phyloP scores from a whole-genome alignment of 2,888 invertebrate genomes.

The Rhamnusium bicolor region DNA sequence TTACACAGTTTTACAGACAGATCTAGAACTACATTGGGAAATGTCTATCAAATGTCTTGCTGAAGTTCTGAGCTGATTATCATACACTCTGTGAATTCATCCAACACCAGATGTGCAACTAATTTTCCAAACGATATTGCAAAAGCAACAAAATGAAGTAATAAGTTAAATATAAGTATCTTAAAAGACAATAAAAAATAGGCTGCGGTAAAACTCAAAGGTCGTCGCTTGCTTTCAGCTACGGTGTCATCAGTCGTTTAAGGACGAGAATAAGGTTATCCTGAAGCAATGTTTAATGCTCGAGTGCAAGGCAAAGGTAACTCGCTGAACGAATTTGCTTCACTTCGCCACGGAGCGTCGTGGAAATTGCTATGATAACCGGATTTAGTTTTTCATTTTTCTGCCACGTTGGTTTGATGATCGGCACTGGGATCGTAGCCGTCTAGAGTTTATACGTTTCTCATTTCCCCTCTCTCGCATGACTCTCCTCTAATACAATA shows the following conservation, averaged over 20 bases:
- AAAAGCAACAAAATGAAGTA: no score
- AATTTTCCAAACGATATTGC: no score
- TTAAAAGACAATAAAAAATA: no score
- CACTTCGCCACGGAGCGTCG: conserved; percentile 56
- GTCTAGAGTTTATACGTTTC: conserved; percentile 66
- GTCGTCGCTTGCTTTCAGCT: neutral
- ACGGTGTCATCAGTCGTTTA: conserved; percentile 3
- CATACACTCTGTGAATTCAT: no score
- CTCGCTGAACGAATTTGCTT: conserved; percentile 56
- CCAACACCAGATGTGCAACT: no score
- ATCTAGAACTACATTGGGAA: no score
- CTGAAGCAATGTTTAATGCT: conserved; percentile 55
- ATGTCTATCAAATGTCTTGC: no score
- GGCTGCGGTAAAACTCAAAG: neutral
- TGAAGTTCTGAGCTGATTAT: no score
- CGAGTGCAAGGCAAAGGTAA: conserved; percentile 58
- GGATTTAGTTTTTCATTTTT: conserved; percentile 74
- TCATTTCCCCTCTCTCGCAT: conserved; percentile 62
- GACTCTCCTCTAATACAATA: conserved; percentile 48
- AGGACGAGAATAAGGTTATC: conserved; percentile 20
- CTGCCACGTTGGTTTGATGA: conserved; percentile 72
- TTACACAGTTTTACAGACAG: no score
- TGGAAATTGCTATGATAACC: conserved; percentile 73
- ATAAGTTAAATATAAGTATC: no score
- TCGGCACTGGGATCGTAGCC: conserved; percentile 58